Evolutionary conservation across 2,113 vertebrate genomes (phyloP).

Genomic region (Lasiurus borealis): DNA sequence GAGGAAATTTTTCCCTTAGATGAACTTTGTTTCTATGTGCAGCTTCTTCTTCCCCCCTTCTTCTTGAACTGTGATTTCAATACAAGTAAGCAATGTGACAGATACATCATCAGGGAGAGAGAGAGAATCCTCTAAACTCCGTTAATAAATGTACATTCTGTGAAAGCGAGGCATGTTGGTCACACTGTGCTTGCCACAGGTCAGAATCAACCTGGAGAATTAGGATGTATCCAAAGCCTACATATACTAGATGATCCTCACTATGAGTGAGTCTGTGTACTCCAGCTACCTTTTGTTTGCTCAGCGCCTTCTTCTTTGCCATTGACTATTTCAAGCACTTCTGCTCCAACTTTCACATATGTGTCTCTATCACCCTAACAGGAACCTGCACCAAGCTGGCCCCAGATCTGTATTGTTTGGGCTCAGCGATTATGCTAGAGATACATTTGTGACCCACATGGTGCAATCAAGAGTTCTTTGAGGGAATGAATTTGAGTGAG

Average conservation of each 20-base stretch:
- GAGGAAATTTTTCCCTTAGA: conserved; percentile 7
- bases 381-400: neutral
- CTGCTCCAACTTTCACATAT: neutral
- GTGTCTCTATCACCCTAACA: neutral
- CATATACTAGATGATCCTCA: neutral
- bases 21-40: conserved; percentile 46
- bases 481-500: neutral
- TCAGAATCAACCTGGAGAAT: neutral
- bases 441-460: neutral
- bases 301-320: neutral
- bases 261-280: rapidly evolving
- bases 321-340: neutral
- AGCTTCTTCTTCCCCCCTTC: neutral
- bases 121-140: neutral
- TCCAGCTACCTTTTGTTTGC: neutral
- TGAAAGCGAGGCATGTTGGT: neutral
- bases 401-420: neutral
- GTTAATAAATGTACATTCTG: neutral
- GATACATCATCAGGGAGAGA: neutral
- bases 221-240: neutral
- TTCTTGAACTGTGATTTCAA: neutral
- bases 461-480: neutral
- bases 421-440: neutral
- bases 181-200: neutral
- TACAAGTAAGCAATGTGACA: neutral